Evolutionary conservation across 2,888 invertebrate genomes (phyloP), one percentile per base, ranked within the genome.

Genomic region (Rhingia rostrata): DNA sequence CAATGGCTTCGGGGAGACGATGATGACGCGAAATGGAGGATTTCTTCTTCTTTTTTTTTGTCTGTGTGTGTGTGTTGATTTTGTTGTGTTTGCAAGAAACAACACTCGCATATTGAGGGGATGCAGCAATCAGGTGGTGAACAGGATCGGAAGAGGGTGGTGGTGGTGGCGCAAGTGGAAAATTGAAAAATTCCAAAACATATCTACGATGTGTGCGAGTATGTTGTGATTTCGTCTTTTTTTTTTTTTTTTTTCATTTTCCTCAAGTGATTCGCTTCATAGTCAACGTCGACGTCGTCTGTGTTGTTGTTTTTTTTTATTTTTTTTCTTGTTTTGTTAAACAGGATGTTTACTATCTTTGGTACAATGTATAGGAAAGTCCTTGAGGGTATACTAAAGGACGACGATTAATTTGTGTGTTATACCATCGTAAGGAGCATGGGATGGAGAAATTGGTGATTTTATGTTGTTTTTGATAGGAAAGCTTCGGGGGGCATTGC

Each of bases 121-220:
- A 35, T 56, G 7, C 47, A 39, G 32, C n/a, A 43, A 54, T 54
- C 43, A 45, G 37, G 35, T 35, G 41, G 58, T 7, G 7, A 43
- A 30, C 22, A 32, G 56, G 56, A 63, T 45, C 30, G 60, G 45
- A 7, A 45, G 39, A 22, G 22, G 2, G 22, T n/a, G 22, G 53
- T 9, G 45, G 64, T 32, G 64, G 63, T 33, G 61, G 49, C 32
- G 45, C 45, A 64, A 83, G 73, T 79, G 73, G 63, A 69, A 79
- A 73, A 79, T 79, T 79, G 83, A 83, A 83, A 83, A 83, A 83
- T 79, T 66, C 63, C 83, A 63, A 83, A 83, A 79, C 83, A 83
- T 67, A 83, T 83, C 73, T 83, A 64, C 67, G 33, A 67, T 60
- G 53, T 61, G 64, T 47, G 10, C 12, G 37, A 47, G 43, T 74